Conservation (phyloP, 2,888 invertebrate species). For the Helicoverpa assulta region DNA sequence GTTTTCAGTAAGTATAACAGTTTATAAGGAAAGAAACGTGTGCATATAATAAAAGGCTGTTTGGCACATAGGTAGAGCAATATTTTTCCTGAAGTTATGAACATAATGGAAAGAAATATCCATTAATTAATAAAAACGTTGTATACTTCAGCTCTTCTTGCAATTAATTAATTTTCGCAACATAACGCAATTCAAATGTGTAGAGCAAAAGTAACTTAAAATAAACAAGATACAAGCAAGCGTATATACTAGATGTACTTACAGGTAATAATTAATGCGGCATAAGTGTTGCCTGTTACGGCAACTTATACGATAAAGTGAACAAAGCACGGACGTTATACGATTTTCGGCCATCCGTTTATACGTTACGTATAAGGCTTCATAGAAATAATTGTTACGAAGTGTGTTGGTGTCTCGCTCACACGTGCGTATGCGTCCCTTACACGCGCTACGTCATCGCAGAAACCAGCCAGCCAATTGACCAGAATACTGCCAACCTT, state of each 20-base stretch:
- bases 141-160: background rate
- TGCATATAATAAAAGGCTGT: background rate
- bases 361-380: slow-evolving; percentile 86
- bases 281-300: slow-evolving; percentile 71
- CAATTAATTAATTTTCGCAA: background rate
- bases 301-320: slow-evolving; percentile 71
- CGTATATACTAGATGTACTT: slow-evolving; percentile 4
- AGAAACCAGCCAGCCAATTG: slow-evolving; percentile 90
- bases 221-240: slow-evolving; percentile 7
- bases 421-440: slow-evolving; percentile 68
- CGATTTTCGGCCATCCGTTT: slow-evolving; percentile 87
- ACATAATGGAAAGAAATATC: background rate
- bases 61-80: background rate
- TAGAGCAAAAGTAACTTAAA: slow-evolving; percentile 13
- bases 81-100: background rate
- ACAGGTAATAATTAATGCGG: slow-evolving; percentile 68
- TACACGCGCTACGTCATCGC: slow-evolving; percentile 86
- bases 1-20: no score
- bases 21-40: no score
- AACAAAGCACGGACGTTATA: slow-evolving; percentile 86
- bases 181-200: background rate
- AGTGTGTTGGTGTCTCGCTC: slow-evolving; percentile 73
- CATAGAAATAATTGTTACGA: slow-evolving; percentile 84
- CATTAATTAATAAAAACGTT: background rate
- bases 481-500: slow-evolving; percentile 90